Evolutionary conservation across 64 coral and sea anemone genomes (phyloP), one percentile per base, ranked within the genome.

Genomic region (Actinia tenebrosa): DNA sequence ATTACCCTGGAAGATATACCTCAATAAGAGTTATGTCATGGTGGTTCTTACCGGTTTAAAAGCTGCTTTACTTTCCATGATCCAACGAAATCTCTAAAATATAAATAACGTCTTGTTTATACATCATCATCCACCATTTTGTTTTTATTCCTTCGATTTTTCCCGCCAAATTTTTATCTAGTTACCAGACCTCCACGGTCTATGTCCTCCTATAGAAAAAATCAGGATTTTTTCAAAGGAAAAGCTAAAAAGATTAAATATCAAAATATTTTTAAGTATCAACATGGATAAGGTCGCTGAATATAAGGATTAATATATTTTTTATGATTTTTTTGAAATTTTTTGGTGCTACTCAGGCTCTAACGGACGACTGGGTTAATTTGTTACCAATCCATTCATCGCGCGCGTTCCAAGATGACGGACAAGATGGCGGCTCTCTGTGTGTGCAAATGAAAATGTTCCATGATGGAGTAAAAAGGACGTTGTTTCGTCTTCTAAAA

Each of bases 21-120:
- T 43, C 6, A 37, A 7, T 10, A 22, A 66, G 2, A 16, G n/a
- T 7, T 23, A 66, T 66, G 5, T 66, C 19, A 10, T 2, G 1
- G 69, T 52, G 17, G 22, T 17, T 22, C 44, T 53, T 81, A 81
- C 79, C 22, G 79, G 79, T 53, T 81, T 81, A 53, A 81, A 81
- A 50, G 79, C 50, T 50, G 79, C 45, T 81, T 81, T 81, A 81
- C 46, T 10, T 20, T 81, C 79, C 79, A 81, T 81, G 16, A 52
- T 50, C 18, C 42, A 16, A 4, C n/a, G 45, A 79, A 15, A 53
- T 20, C 15, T 50, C 9, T 19, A 53, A 53, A 27, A 27, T 42
- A 7, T 23, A 13, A 13, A 0, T 37, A 0, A 37, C 30, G 30
- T 37, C 30, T 37, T 37, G 14, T 30, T 25, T 7, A 26, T 30